Base-by-base conservation (phyloP, 2,888 invertebrate species). In the Hypercompe scribonia region DNA sequence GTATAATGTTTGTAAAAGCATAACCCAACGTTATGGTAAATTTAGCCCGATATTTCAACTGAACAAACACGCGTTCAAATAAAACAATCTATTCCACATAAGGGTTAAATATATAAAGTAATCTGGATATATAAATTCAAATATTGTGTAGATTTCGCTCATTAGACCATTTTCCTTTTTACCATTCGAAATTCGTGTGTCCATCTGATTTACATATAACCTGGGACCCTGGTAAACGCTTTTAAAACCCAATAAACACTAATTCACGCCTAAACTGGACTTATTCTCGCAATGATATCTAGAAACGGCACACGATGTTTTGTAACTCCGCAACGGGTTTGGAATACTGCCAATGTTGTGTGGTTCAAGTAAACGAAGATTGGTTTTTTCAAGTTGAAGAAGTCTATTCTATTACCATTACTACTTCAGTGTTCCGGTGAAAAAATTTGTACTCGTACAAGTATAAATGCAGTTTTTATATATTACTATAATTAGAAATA, bases 251-350 rank as follows among this genome's bases (percentile, higher is more conserved):
- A 87, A 87, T 87, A 86, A 82, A 87, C 81, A 85, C 85, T 88
- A 89, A 90, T 90, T 90, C 87, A 87, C 86, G 84, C 86, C 84
- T 87, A 87, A 84, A 81, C 85, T 81, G 74, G 81, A 89, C 85
- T 90, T 90, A 90, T 89, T 89, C 84, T 86, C 79, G 84, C 84
- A 86, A 85, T 88, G 88, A 88, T 91, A 91, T 87, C 89, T 88
- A 87, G 86, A 86, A 86, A 86, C 82, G 86, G 86, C 85, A 82
- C 81, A 82, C 82, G 81, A 85, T 90, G 90, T 89, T 89, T 90
- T 89, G 90, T 90, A 84, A 84, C 83, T 80, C 81, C 83, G 82
- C 86, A 86, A 66, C 82, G 79, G 82, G 78, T 76, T 89, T 91
- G 91, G 91, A 88, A 74, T 73, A 34, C 75, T 83, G 90, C 90